These are phyloP conservation scores for Channa maculata DNA, from an alignment of 2,113 vertebrate genomes.

Conservation along the genomic window DNA sequence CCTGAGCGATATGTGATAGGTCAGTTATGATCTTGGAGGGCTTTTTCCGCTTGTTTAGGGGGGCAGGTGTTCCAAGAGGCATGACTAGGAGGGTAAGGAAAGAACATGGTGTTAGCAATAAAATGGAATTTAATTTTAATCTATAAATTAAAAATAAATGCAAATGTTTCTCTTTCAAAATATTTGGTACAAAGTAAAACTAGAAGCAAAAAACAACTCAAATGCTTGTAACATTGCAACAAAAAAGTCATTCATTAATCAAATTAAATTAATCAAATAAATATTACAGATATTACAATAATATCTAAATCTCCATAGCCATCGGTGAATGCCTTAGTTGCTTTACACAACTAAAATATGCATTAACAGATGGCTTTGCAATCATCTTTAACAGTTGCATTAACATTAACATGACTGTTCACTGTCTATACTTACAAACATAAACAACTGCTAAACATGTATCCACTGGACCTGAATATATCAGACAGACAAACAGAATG, in stretches of 20 bases:
- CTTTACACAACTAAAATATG: too few relatives aligned
- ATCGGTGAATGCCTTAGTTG: not conserved
- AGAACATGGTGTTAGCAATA: constrained; percentile 18
- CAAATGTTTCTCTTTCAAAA: too few relatives aligned
- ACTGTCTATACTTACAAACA: constrained; percentile 22
- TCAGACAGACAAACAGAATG: constrained; percentile 29
- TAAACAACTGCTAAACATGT: constrained; percentile 37
- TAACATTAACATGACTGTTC: constrained; percentile 8
- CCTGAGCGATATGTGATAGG: constrained; percentile 85
- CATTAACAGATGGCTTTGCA: too few relatives aligned
- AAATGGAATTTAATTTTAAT: not conserved
- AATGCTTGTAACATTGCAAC: not conserved
- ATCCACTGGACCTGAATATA: constrained; percentile 7
- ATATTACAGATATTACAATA: too few relatives aligned
- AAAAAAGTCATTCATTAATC: not conserved
- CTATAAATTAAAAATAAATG: not conserved
- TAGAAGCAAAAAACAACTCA: not conserved
- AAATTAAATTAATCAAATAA: too few relatives aligned
- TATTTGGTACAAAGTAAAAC: not conserved
- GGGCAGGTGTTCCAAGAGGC: constrained; percentile 94
- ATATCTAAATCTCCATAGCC: not conserved
- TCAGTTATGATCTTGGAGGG: constrained; percentile 89
- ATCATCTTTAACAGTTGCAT: not conserved
- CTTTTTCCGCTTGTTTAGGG: constrained; percentile 94
- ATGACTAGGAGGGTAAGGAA: constrained; percentile 80